Evolutionary conservation across 2,888 invertebrate species (phyloP).

Genomic region (Teleiodes luculella): DNA sequence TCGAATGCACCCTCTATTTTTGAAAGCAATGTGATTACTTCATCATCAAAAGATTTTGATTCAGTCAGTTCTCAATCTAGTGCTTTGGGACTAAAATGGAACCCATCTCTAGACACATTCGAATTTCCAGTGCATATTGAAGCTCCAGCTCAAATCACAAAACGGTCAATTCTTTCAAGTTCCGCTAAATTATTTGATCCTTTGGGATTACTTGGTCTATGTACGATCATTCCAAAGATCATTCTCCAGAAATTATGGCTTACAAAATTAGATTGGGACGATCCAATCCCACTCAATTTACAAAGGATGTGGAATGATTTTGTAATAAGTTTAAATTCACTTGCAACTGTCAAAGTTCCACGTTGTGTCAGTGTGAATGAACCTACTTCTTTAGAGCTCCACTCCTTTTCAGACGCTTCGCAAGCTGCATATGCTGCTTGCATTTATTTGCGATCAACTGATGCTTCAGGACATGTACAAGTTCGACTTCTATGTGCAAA

Average conservation of each 20-base stretch:
- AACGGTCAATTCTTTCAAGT: neutral
- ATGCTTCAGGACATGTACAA: too few relatives aligned
- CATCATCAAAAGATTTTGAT: constrained; percentile 2
- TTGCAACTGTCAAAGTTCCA: too few relatives aligned
- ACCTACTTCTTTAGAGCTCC: too few relatives aligned
- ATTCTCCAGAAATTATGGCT: neutral
- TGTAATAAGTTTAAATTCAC: too few relatives aligned
- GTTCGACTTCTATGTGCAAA: too few relatives aligned
- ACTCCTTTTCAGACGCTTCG: too few relatives aligned
- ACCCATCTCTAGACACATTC: neutral
- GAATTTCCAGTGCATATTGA: constrained; percentile 6
- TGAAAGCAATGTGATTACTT: neutral
- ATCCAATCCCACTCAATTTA: too few relatives aligned
- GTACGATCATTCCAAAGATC: neutral
- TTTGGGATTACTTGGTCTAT: neutral
- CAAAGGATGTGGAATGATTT: too few relatives aligned
- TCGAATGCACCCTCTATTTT: constrained; percentile 10
- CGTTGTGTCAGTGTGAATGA: too few relatives aligned
- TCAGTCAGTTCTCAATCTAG: constrained; percentile 7
- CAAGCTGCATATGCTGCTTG: too few relatives aligned
- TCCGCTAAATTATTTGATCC: constrained; percentile 8
- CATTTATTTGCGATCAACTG: too few relatives aligned
- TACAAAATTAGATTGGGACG: neutral
- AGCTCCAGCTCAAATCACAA: neutral
- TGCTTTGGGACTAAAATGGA: constrained; percentile 3